Base-by-base conservation (phyloP, 2,797 vertebrate genomes). In the Tragelaphus oryx region DNA sequence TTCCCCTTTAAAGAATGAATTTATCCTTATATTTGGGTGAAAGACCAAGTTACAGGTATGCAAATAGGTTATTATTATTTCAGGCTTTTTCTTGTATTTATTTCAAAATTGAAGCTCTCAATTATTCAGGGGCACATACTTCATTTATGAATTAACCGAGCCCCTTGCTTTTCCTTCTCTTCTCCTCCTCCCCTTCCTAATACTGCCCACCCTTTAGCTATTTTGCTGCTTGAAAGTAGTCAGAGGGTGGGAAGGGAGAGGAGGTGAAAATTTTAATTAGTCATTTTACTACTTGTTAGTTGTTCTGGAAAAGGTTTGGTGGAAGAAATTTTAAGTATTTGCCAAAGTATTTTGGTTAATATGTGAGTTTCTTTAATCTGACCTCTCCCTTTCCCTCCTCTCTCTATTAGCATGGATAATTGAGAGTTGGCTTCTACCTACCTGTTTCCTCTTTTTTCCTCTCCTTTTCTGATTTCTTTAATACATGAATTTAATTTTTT, bases 21-120 rank as follows among this genome's bases (percentile, higher is more conserved):
- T 98, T 98, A 98, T 98, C 97, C 97, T 97, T 98, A 98, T 98
- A 98, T 98, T 98, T 97, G 97, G 97, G 97, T 98, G 97, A 98
- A 97, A 98, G 97, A 97, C 97, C 97, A 97, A 98, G 97, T 98
- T 97, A 98, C 97, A 98, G 97, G 97, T 98, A 98, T 97, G 97
- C 97, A 98, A 97, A 96, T 97, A 97, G 97, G 97, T 97, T 98
- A 97, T 97, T 98, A 97, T 97, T 97, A 97, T 98, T 97, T 97
- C 97, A 98, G 97, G 97, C 97, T 97, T 97, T 97, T 97, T 97
- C 95, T 97, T 97, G 95, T 97, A 94, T 97, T 97, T 97, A 97
- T 97, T 98, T 97, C 91, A 96, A 96, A 96, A 97, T 97, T 96
- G 89, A 97, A 97, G 97, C 97, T 98, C 97, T 98, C 97, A 97